These are phyloP conservation scores for Graptemys geographica DNA, from an alignment of 2,797 vertebrate genomes.

Conservation along the genomic window DNA sequence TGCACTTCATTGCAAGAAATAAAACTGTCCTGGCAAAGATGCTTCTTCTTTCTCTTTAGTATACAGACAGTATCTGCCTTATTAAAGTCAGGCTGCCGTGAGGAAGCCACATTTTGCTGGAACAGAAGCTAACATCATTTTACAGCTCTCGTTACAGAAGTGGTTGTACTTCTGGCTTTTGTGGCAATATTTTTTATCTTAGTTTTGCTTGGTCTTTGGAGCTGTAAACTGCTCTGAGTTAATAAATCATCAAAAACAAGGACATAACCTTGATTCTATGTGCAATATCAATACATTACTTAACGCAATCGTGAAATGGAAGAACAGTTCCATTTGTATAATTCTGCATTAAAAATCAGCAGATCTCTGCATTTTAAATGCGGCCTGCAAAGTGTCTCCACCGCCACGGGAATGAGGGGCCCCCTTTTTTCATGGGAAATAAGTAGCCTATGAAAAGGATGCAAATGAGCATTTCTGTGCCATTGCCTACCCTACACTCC, in stretches of 20 bases:
- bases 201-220: not conserved
- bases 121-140: rapidly evolving
- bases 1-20: not conserved
- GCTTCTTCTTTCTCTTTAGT: not conserved
- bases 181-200: not conserved
- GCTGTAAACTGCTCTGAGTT: not conserved
- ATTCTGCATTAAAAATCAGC: conserved; percentile 71
- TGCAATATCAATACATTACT: conserved; percentile 51
- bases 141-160: rapidly evolving
- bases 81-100: not conserved
- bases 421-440: conserved; percentile 18
- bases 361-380: conserved; percentile 64
- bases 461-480: not conserved
- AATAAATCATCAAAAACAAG: conserved; percentile 74
- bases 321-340: conserved; percentile 72
- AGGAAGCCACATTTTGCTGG: not conserved
- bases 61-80: rapidly evolving
- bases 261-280: conserved; percentile 73
- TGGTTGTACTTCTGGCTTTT: rapidly evolving
- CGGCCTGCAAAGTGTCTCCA: conserved; percentile 30
- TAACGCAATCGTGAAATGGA: conserved; percentile 67
- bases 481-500: not conserved
- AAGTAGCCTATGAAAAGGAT: conserved; percentile 22
- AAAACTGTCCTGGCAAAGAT: rapidly evolving
- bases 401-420: not conserved